Conservation (phyloP, 2,888 invertebrate species). For the Coleophora flavipennella region DNA sequence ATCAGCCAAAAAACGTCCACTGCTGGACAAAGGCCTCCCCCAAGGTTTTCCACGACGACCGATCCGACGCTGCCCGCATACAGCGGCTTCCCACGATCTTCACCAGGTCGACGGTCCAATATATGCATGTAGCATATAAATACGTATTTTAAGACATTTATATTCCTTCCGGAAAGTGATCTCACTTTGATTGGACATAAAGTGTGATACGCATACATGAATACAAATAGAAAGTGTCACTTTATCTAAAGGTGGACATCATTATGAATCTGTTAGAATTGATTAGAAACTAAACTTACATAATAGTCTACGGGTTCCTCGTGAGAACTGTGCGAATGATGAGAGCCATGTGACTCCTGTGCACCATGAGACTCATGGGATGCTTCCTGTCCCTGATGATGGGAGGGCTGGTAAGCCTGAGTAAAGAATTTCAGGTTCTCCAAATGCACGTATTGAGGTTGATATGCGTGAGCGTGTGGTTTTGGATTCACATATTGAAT, state of each 20-base stretch:
- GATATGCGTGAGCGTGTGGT: slow-evolving; percentile 10
- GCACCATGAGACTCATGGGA: too few species aligned
- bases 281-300: slow-evolving; percentile 37
- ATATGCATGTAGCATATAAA: background rate
- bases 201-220: slow-evolving; percentile 40
- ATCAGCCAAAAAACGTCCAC: too few species aligned
- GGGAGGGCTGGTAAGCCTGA: slow-evolving; percentile 18
- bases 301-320: slow-evolving; percentile 63
- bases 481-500: slow-evolving; percentile 12
- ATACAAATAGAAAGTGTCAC: slow-evolving; percentile 41
- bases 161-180: slow-evolving; percentile 24
- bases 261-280: slow-evolving; percentile 17
- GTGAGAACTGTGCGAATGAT: slow-evolving; percentile 32
- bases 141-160: slow-evolving; percentile 13
- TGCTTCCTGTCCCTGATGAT: slow-evolving; percentile 21
- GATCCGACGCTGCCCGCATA: too few species aligned
- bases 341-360: too few species aligned
- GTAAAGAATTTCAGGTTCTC: slow-evolving; percentile 19
- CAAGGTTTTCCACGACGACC: too few species aligned
- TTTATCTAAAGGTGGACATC: slow-evolving; percentile 35
- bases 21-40: too few species aligned
- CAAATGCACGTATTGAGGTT: slow-evolving; percentile 16
- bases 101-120: too few species aligned
- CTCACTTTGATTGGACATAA: slow-evolving; percentile 28
- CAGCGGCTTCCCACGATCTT: too few species aligned